phyloP scores from a whole-genome alignment of 53 echinoderm and acorn worm genomes.

The Paelopatides confundens region DNA sequence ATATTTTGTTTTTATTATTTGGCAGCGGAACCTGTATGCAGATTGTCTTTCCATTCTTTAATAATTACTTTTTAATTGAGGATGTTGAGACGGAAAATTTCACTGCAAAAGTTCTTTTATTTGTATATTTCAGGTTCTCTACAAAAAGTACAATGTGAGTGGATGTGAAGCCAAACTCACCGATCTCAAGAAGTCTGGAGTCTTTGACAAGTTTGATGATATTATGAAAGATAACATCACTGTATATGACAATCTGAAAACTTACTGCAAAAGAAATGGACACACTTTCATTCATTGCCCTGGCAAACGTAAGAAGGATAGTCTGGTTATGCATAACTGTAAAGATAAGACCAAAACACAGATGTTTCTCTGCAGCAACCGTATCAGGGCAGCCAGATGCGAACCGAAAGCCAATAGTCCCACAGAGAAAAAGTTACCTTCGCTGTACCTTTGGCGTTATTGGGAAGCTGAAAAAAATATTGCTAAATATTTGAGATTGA shows the following conservation, averaged over 20 bases:
- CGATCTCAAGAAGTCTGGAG: conserved; percentile 12
- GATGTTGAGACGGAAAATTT: no score
- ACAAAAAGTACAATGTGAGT: neutral
- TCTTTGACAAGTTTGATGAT: neutral
- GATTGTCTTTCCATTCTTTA: no score
- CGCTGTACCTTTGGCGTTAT: conserved; percentile 38
- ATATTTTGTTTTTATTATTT: no score
- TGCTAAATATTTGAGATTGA: conserved; percentile 4
- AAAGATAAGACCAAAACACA: conserved; percentile 2
- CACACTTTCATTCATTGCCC: conserved; percentile 51
- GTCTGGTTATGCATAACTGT: neutral
- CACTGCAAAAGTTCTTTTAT: no score
- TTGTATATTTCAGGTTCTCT: neutral
- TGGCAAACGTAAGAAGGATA: neutral
- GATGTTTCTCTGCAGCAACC: conserved; percentile 15
- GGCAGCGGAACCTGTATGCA: no score
- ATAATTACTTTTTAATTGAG: no score
- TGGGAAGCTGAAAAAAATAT: conserved; percentile 48
- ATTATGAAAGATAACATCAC: conserved; percentile 13
- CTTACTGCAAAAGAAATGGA: conserved; percentile 13
- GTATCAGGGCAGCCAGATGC: neutral
- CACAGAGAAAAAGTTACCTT: neutral
- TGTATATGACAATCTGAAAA: conserved; percentile 53
- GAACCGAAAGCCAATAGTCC: neutral
- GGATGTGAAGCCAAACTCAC: conserved; percentile 23